Evolutionary conservation across 2,113 vertebrate genomes (phyloP).

Genomic region (Campylomormyrus numenius): DNA sequence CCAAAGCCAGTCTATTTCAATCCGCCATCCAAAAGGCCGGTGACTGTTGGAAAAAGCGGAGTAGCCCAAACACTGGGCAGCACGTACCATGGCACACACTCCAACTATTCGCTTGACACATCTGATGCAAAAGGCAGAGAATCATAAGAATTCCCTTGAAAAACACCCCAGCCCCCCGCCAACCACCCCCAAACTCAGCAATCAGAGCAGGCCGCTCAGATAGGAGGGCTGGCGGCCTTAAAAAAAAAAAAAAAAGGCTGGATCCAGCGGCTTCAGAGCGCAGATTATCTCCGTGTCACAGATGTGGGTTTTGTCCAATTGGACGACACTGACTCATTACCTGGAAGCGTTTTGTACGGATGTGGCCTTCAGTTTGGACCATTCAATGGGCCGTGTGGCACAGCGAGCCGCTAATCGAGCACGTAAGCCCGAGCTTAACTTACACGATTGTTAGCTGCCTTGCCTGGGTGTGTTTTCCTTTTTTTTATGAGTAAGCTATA

Average conservation of each 20-base stretch:
- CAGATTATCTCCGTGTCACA: constrained; percentile 20
- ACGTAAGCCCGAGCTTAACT: constrained; percentile 5
- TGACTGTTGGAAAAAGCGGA: not conserved
- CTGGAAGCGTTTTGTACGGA: not conserved
- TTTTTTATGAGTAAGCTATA: not conserved
- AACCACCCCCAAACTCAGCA: not conserved
- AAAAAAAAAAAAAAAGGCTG: not conserved
- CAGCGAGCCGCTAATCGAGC: not conserved
- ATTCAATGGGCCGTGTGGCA: not conserved
- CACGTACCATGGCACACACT: not conserved
- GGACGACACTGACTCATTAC: constrained; percentile 2
- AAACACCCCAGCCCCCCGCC: not conserved
- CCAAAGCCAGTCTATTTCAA: not conserved
- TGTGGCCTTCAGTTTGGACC: not conserved
- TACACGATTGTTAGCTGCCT: constrained; percentile 8
- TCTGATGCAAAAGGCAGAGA: not conserved
- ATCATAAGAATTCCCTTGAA: not conserved
- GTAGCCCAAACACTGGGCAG: not conserved
- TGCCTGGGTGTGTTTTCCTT: constrained; percentile 4
- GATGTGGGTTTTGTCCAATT: constrained; percentile 13
- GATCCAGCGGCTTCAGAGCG: not conserved
- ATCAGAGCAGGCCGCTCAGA: not conserved
- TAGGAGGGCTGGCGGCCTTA: not conserved
- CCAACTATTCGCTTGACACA: not conserved
- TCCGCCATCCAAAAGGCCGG: not conserved